Conservation (phyloP, 2,797 vertebrate genomes). For the Danio aesculapii region DNA sequence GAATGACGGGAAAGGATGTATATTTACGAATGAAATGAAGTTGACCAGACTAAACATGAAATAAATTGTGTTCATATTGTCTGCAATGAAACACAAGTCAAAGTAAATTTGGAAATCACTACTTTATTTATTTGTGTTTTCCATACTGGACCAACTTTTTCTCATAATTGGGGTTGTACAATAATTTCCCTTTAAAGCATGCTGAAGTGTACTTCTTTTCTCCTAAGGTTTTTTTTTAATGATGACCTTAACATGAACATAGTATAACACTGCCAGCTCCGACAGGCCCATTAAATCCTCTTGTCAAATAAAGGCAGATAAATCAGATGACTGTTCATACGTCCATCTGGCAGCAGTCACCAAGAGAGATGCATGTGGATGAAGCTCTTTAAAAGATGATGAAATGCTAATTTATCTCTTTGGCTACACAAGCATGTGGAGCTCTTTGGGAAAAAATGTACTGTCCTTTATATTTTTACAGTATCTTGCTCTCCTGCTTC, state of each 20-base stretch:
- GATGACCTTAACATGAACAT: neutral
- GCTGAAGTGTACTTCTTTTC: neutral
- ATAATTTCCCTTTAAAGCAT: neutral
- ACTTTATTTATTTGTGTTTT: too few relatives aligned
- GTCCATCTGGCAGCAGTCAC: conserved; percentile 46
- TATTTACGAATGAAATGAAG: too few relatives aligned
- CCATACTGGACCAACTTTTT: too few relatives aligned
- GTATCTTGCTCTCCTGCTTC: conserved; percentile 21
- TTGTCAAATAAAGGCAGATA: neutral
- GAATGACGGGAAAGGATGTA: too few relatives aligned
- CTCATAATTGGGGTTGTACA: too few relatives aligned
- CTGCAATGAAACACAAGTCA: too few relatives aligned
- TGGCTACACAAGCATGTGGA: conserved; percentile 51
- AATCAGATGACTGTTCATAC: neutral
- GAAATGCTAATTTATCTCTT: conserved; percentile 65
- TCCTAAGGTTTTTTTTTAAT: neutral
- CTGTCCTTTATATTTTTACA: conserved; percentile 4
- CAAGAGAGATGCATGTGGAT: conserved; percentile 61
- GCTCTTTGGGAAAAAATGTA: conserved; percentile 52
- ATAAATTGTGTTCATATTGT: too few relatives aligned
- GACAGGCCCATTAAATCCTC: neutral
- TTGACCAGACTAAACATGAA: too few relatives aligned
- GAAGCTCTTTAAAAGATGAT: conserved; percentile 65
- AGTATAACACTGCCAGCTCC: neutral
- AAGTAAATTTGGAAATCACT: too few relatives aligned